Base-by-base conservation (phyloP, 2,888 invertebrate species). In the Branchellion lobata region DNA sequence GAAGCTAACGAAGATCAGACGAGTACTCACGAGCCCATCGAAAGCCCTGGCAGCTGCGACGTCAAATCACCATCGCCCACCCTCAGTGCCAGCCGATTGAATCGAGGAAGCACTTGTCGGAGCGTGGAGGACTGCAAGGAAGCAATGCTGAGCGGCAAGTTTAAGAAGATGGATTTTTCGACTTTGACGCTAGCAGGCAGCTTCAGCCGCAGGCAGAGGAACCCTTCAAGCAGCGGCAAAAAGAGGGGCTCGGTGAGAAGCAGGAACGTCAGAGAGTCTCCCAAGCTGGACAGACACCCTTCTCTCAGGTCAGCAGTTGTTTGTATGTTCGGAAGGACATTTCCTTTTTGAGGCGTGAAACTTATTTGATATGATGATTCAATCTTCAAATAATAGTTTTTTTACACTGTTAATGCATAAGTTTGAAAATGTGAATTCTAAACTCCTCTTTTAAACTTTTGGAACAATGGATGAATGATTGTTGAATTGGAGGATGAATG, bases 261-360 rank as follows among this genome's bases (percentile, higher is more conserved):
- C 61, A 18, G 3, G 3, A 57, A 24, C 24, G 24, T n/a, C 61
- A 77, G 36, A 53, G 57, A 57, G 34, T 77, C 77, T 0, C 77
- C 77, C 2, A 61, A 77, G 53, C 77, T 77, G 24, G 77, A 77
- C 40, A 61, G 77, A 65, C 77, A 77, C 29, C 77, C 77, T 1
- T 77, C 77, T 1, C 24, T 77, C 24, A 77, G 77, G 77, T 77
- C 18, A 8, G 47, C 11, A 14, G 47, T 47, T 47, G 18, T 47
- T n/a, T n/a, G n/a, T n/a, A n/a, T n/a, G n/a, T n/a, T n/a, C n/a
- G n/a, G n/a, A n/a, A n/a, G n/a, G n/a, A n/a, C n/a, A n/a, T n/a
- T n/a, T n/a, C n/a, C n/a, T n/a, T n/a, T n/a, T n/a, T n/a, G n/a
- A n/a, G n/a, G n/a, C n/a, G n/a, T n/a, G n/a, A n/a, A n/a, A n/a